phyloP scores from a whole-genome alignment of 2,113 vertebrate genomes.

The Leptobrachium leishanense region DNA sequence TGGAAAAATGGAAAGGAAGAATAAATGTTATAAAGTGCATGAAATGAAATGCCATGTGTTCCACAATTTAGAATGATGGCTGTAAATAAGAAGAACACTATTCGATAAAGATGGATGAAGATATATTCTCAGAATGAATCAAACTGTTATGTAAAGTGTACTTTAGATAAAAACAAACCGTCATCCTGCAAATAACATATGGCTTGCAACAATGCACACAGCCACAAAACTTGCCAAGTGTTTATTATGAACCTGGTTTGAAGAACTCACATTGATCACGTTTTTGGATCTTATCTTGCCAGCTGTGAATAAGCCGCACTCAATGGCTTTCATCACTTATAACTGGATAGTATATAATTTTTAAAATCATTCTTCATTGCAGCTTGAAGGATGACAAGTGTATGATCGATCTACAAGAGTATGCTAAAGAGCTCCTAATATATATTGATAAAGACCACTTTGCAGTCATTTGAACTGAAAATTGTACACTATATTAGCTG shows the following conservation, averaged over 20 bases:
- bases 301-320: neutral
- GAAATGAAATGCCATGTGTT: constrained; percentile 66
- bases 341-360: too few relatives aligned
- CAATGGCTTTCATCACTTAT: too few relatives aligned
- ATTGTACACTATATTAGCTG: too few relatives aligned
- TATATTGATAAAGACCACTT: too few relatives aligned
- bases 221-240: neutral
- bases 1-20: constrained; percentile 70
- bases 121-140: neutral
- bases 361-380: too few relatives aligned
- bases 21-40: constrained; percentile 70
- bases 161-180: constrained; percentile 19
- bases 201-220: neutral
- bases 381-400: too few relatives aligned
- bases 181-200: neutral
- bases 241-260: neutral
- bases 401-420: too few relatives aligned
- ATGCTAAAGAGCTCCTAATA: too few relatives aligned
- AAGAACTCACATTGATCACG: neutral
- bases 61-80: constrained; percentile 3
- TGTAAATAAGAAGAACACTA: neutral
- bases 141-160: constrained; percentile 5
- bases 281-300: neutral
- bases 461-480: too few relatives aligned
- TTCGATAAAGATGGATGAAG: constrained; percentile 11